Percentiles rank a stretch among this genome's conserved stretches.
Conservation (phyloP, 2,113 vertebrate genomes). For the Bubo blakistoni region DNA sequence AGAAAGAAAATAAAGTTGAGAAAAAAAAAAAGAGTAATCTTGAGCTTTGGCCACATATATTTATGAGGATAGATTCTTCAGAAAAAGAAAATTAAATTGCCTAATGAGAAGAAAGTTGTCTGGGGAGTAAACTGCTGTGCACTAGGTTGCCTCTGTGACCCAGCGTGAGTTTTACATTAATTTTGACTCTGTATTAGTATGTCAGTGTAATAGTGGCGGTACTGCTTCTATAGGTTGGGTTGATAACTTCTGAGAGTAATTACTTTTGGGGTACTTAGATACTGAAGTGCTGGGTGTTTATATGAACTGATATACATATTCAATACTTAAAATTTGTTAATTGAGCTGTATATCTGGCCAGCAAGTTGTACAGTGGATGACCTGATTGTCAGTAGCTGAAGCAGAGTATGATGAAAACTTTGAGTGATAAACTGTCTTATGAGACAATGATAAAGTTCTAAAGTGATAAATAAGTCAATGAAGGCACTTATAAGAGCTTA, state of each 20-base stretch:
- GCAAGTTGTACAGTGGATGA: not conserved
- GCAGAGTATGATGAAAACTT: not conserved
- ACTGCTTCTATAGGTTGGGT: not conserved
- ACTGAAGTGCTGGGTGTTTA: not conserved
- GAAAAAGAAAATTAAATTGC: too few relatives aligned
- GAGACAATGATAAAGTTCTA: not conserved
- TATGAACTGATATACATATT: not conserved
- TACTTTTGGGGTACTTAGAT: not conserved
- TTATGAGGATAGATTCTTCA: not conserved
- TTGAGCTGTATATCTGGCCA: not conserved
- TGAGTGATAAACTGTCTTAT: not conserved
- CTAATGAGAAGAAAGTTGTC: not conserved
- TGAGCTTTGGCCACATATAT: not conserved
- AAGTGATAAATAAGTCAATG: not conserved
- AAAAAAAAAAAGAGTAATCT: rapidly evolving
- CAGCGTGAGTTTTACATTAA: not conserved
- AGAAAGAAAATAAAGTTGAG: not conserved
- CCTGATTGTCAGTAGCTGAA: not conserved
- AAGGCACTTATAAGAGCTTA: not conserved
- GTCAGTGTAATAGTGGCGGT: not conserved
- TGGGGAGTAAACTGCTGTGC: not conserved
- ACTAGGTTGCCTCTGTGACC: not conserved
- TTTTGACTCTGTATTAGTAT: not conserved
- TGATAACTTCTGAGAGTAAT: not conserved
- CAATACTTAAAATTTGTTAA: not conserved